Evolutionary conservation across 92 coral and sea anemone species (phyloP).

Genomic region (Epizoanthus scotinus): DNA sequence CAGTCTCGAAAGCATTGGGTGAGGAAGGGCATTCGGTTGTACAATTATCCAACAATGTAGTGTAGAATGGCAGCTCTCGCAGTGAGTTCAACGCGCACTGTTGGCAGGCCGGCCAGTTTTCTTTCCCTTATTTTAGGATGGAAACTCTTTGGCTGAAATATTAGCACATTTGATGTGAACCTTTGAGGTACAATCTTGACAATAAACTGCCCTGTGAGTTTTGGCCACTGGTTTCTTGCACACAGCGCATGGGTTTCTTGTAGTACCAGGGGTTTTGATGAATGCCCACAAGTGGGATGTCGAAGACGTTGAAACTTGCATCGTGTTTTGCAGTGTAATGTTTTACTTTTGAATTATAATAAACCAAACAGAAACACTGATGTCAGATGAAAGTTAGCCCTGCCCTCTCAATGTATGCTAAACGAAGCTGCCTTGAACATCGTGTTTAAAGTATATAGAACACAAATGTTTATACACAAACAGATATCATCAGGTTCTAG

Average conservation of each 20-base stretch:
- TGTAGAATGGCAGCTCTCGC: too few relatives aligned
- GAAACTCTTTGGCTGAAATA: background rate
- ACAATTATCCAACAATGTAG: too few relatives aligned
- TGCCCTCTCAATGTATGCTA: too few relatives aligned
- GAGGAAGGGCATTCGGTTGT: background rate
- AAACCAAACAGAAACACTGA: too few relatives aligned
- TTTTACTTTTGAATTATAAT: too few relatives aligned
- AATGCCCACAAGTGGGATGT: background rate
- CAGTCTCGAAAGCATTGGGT: background rate
- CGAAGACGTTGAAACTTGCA: background rate
- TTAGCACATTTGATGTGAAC: background rate
- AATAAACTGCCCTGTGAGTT: background rate
- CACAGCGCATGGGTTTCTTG: background rate
- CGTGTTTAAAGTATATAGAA: too few relatives aligned
- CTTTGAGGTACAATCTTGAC: constrained; percentile 2
- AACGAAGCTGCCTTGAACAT: too few relatives aligned
- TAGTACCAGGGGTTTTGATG: background rate
- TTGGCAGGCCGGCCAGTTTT: background rate
- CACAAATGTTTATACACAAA: too few relatives aligned
- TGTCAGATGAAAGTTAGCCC: too few relatives aligned
- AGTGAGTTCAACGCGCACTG: too few relatives aligned
- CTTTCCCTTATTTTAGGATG: background rate
- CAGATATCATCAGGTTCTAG: too few relatives aligned
- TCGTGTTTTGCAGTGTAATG: background rate
- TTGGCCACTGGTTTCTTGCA: background rate